phyloP scores from a whole-genome alignment of 2,113 vertebrate species.

The Pyrgilauda ruficollis region DNA sequence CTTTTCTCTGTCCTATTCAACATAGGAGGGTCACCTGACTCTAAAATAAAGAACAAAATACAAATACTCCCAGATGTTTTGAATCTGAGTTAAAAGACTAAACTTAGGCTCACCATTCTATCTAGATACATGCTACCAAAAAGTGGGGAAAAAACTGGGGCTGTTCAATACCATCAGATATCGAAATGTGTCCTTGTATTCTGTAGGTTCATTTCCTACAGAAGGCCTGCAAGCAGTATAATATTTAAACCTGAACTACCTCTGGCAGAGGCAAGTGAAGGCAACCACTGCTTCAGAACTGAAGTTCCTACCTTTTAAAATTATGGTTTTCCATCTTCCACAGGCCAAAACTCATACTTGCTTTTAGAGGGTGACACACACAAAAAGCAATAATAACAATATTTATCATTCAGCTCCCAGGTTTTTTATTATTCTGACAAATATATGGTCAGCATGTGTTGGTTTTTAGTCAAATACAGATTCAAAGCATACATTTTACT shows the following conservation, averaged over 20 bases:
- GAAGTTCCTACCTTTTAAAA: neutral
- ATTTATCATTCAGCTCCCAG: neutral
- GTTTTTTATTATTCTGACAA: neutral
- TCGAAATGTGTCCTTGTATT: neutral
- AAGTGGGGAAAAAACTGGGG: neutral
- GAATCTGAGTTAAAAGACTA: neutral
- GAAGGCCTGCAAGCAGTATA: neutral
- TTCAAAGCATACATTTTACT: neutral
- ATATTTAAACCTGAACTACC: neutral
- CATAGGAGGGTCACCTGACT: neutral
- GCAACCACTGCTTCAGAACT: neutral
- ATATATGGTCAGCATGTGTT: neutral
- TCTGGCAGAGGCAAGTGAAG: neutral
- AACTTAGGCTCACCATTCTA: neutral
- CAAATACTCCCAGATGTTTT: neutral
- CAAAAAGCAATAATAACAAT: neutral
- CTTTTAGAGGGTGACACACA: neutral
- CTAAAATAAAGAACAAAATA: neutral
- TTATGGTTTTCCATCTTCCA: neutral
- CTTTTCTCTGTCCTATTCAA: neutral
- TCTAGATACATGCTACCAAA: neutral
- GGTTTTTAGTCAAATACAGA: neutral
- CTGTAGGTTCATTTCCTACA: neutral
- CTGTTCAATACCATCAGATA: neutral
- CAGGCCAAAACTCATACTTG: neutral